A percentile compares a stretch with the other conserved stretches of the same genome.
Evolutionary conservation across 2,113 vertebrate species (phyloP).

Genomic region (Poecilia latipinna): DNA sequence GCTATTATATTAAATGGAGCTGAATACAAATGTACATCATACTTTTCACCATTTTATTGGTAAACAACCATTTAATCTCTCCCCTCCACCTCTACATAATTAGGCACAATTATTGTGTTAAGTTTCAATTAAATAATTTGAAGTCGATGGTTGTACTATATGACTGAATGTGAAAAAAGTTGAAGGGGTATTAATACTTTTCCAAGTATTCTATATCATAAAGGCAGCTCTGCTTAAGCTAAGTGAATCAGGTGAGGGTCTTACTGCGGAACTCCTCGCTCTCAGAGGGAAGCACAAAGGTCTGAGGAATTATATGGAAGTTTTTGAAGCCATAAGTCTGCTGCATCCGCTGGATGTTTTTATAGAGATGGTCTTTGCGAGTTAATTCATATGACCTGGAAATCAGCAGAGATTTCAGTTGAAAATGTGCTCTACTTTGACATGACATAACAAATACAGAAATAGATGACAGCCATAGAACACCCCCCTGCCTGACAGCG

Average conservation of each 20-base stretch:
- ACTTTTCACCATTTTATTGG: background rate
- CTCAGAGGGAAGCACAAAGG: conserved; percentile 92
- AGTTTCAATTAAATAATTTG: background rate
- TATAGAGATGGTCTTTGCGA: conserved; percentile 95
- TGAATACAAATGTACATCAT: background rate
- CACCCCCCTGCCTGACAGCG: conserved; percentile 46
- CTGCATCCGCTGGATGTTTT: conserved; percentile 97
- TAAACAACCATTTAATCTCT: background rate
- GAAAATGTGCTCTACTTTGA: conserved; percentile 21
- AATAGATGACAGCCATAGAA: conserved; percentile 43
- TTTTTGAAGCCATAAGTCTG: conserved; percentile 90
- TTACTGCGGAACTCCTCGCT: conserved; percentile 98
- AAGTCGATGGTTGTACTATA: background rate
- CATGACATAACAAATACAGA: conserved; percentile 47
- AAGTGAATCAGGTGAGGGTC: background rate
- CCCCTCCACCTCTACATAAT: background rate
- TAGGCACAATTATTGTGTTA: background rate
- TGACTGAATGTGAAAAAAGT: background rate
- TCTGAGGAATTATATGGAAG: conserved; percentile 95
- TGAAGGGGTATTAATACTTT: background rate
- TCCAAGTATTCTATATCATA: background rate
- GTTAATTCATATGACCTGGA: conserved; percentile 95
- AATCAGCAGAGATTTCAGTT: conserved; percentile 34
- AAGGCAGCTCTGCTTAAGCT: background rate
- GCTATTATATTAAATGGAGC: background rate